Percentiles rank a stretch among this genome's conserved stretches.
Evolutionary conservation across 23 tunicate species (phyloP).

Genomic region (Diplosoma virens): DNA sequence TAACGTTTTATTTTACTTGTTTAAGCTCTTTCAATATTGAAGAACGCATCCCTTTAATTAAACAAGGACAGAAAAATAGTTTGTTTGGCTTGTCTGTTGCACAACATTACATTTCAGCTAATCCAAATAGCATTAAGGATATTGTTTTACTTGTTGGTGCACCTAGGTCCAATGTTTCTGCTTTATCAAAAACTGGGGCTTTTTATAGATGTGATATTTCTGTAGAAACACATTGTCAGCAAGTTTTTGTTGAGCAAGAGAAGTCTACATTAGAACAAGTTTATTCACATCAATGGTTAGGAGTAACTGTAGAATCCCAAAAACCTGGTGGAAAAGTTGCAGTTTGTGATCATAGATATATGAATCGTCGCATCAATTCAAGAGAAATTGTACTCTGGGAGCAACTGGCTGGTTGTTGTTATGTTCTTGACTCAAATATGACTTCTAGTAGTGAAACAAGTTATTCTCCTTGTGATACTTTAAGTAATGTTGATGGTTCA

Average conservation of each 20-base stretch:
- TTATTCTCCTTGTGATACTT: slow-evolving; percentile 11
- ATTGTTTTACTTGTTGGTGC: slow-evolving; percentile 76
- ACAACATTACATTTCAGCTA: slow-evolving; percentile 50
- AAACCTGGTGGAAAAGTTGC: slow-evolving; percentile 79
- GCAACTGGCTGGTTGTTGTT: slow-evolving; percentile 59
- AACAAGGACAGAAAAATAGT: slow-evolving; percentile 62
- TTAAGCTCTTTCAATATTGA: neutral
- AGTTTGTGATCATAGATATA: slow-evolving; percentile 83
- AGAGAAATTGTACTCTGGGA: slow-evolving; percentile 50
- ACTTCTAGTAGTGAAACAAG: neutral
- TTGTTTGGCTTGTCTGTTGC: slow-evolving; percentile 87
- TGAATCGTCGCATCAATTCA: slow-evolving; percentile 26
- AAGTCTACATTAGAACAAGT: neutral
- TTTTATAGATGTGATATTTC: slow-evolving; percentile 52
- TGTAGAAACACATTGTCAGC: slow-evolving; percentile 21
- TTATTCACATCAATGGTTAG: slow-evolving; percentile 83
- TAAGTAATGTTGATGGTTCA: slow-evolving; percentile 21
- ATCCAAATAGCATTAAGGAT: slow-evolving; percentile 23
- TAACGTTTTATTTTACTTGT: neutral
- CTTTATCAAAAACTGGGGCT: slow-evolving; percentile 46
- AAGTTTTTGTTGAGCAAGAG: slow-evolving; percentile 29
- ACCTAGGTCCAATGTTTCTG: slow-evolving; percentile 42
- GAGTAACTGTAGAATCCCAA: slow-evolving; percentile 69
- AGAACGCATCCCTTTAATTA: slow-evolving; percentile 52
- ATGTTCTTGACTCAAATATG: slow-evolving; percentile 28